Percentiles rank a stretch among this genome's conserved stretches.
phyloP scores from a whole-genome alignment of 2,113 vertebrate species.

The Apeltes quadracus region DNA sequence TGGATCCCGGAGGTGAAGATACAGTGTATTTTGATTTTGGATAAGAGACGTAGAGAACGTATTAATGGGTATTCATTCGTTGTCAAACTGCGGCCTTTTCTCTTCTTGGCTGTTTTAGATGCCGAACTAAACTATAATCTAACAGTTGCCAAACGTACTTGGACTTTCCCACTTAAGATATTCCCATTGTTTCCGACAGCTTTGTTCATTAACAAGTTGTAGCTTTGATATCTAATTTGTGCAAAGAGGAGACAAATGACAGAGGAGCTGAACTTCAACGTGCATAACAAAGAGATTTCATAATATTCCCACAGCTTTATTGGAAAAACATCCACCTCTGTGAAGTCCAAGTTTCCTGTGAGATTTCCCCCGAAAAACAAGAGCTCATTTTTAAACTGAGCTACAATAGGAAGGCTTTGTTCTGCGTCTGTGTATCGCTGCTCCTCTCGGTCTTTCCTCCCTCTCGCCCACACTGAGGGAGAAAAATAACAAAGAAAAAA shows the following conservation, averaged over 20 bases:
- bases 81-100: not conserved
- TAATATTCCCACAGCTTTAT: conserved; percentile 62
- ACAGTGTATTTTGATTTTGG: too few species aligned
- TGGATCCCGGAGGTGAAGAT: too few species aligned
- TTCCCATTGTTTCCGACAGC: not conserved
- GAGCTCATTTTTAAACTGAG: conserved; percentile 44
- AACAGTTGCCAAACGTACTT: not conserved
- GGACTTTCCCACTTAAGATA: not conserved
- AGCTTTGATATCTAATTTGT: conserved; percentile 52
- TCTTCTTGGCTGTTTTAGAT: not conserved
- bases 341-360: conserved; percentile 69
- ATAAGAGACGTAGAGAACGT: too few species aligned
- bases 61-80: too few species aligned
- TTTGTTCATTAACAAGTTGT: conserved; percentile 7
- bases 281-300: conserved; percentile 63
- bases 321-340: conserved; percentile 60
- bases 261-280: conserved; percentile 24
- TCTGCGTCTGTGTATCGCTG: conserved; percentile 54
- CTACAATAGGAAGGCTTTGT: conserved; percentile 59
- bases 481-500: conserved; percentile 57
- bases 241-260: conserved; percentile 16
- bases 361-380: conserved; percentile 51
- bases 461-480: conserved; percentile 9
- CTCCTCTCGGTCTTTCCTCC: conserved; percentile 22
- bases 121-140: not conserved